A percentile compares a stretch with the other conserved stretches of the same genome.
Evolutionary conservation across 1,140 invertebrate genomes (phyloP).

Genomic region (Semibalanus balanoides): DNA sequence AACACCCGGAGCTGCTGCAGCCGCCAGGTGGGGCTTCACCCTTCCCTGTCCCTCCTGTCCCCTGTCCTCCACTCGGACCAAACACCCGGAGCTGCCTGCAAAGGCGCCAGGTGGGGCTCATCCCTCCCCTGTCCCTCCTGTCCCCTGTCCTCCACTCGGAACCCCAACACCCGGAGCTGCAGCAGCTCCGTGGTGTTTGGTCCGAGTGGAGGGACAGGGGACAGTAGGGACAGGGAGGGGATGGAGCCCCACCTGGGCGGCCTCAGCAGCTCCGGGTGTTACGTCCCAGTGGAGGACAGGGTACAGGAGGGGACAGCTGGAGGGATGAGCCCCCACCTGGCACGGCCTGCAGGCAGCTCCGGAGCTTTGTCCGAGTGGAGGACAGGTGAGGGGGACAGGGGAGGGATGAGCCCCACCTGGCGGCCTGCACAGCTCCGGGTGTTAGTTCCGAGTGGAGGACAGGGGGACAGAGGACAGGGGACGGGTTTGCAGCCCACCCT

Average conservation of each 20-base stretch:
- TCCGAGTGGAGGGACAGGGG: too few relatives aligned
- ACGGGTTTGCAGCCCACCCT: too few relatives aligned
- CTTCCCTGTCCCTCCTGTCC: too few relatives aligned
- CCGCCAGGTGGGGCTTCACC: conserved; percentile 57
- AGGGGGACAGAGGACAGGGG: too few relatives aligned
- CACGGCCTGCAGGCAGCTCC: conserved; percentile 54
- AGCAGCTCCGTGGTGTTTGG: too few relatives aligned
- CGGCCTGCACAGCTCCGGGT: conserved; percentile 54
- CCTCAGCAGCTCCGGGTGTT: conserved; percentile 53
- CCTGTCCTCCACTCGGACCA: conserved; percentile 74
- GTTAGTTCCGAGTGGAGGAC: conserved; percentile 70
- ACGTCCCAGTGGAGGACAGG: conserved; percentile 71
- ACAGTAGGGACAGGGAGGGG: too few relatives aligned
- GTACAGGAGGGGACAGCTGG: too few relatives aligned
- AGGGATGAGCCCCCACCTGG: conserved; percentile 57
- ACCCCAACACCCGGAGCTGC: conserved; percentile 54
- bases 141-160: conserved; percentile 75
- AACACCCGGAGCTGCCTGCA: conserved; percentile 52
- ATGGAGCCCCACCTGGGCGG: conserved; percentile 60
- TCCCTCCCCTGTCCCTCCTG: too few relatives aligned
- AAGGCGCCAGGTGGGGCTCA: conserved; percentile 57
- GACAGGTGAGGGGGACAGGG: too few relatives aligned
- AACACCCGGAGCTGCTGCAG: conserved; percentile 57
- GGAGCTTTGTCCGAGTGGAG: conserved; percentile 67
- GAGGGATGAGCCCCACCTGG: conserved; percentile 57